These are phyloP conservation scores for Rhyacophila evoluta DNA, from an alignment of 2,888 invertebrate genomes.

Conservation along the genomic window DNA sequence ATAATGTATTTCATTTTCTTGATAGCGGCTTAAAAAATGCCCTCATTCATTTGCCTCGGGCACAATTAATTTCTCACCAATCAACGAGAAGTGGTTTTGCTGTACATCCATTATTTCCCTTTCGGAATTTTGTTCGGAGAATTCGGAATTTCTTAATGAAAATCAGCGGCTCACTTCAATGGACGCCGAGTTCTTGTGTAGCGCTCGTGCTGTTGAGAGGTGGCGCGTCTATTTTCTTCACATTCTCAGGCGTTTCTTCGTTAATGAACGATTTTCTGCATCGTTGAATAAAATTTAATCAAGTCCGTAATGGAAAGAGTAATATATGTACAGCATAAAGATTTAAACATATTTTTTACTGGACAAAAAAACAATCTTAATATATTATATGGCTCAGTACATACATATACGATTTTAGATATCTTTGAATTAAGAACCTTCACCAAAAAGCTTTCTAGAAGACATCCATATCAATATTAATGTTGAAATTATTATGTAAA, in stretches of 20 bases:
- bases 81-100: not conserved
- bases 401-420: too few relatives aligned
- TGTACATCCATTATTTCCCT: constrained; percentile 25
- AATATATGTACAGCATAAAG: too few relatives aligned
- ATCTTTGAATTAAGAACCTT: too few relatives aligned
- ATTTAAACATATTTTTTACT: too few relatives aligned
- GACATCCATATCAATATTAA: too few relatives aligned
- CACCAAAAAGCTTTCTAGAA: too few relatives aligned
- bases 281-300: constrained; percentile 7
- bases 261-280: constrained; percentile 10
- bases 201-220: not conserved
- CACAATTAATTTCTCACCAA: not conserved
- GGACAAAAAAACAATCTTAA: too few relatives aligned
- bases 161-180: constrained; percentile 33
- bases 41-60: not conserved
- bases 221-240: not conserved
- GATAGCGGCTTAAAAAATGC: not conserved
- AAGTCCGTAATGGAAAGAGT: not conserved
- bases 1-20: too few relatives aligned
- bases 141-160: constrained; percentile 48
- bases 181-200: not conserved
- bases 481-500: too few relatives aligned
- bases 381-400: too few relatives aligned
- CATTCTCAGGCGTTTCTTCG: not conserved
- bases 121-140: constrained; percentile 23